Evolutionary conservation across 2,113 vertebrate genomes (phyloP).

Genomic region (Cyprinus carpio): DNA sequence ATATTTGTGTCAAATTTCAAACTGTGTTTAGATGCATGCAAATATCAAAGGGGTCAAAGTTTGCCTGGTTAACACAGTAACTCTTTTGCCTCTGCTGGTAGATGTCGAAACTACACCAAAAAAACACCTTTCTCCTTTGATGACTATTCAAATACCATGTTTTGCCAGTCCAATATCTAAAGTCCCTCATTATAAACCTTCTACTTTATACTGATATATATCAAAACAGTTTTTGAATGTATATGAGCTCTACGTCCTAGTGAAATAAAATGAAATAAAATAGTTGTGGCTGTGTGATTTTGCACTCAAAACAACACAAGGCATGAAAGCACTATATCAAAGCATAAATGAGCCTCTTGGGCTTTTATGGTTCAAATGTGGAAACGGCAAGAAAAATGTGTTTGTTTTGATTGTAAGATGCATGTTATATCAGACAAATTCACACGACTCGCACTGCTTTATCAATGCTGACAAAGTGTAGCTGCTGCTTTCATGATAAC

Average conservation of each 20-base stretch:
- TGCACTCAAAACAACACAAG: background rate
- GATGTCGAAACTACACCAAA: background rate
- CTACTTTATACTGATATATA: background rate
- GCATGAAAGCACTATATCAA: conserved; percentile 8
- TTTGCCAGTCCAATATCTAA: background rate
- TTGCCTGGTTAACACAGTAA: background rate
- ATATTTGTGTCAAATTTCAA: background rate
- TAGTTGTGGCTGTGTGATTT: background rate
- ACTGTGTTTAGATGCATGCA: background rate
- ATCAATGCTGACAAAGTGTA: conserved; percentile 26
- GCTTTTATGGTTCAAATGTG: conserved; percentile 9
- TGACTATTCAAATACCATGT: background rate
- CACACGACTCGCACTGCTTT: conserved; percentile 2
- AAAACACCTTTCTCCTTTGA: background rate
- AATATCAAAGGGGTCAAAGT: conserved; percentile 12
- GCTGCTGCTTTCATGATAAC: conserved; percentile 44
- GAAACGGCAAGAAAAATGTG: conserved; percentile 2
- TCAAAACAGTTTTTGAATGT: background rate
- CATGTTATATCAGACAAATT: conserved; percentile 1
- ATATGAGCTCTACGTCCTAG: background rate
- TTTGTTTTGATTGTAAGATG: conserved; percentile 1
- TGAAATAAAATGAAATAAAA: background rate
- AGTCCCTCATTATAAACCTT: background rate
- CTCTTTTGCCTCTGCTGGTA: background rate
- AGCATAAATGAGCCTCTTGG: background rate